Evolutionary conservation across 2,113 vertebrate species (phyloP).

Genomic region (Leptobrachium leishanense): DNA sequence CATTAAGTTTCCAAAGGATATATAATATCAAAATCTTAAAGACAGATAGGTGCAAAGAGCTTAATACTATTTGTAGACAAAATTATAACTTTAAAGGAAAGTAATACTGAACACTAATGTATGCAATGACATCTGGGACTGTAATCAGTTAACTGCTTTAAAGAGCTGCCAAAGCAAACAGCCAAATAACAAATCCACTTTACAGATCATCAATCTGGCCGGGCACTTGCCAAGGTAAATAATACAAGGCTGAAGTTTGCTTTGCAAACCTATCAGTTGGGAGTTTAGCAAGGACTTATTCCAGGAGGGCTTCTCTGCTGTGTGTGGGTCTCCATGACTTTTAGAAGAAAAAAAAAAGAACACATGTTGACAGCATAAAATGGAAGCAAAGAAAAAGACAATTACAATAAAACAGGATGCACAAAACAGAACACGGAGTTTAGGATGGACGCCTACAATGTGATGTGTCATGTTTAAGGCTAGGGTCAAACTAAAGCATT

Average conservation of each 20-base stretch:
- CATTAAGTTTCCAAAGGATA: slow-evolving; percentile 57
- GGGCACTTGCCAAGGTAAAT: slow-evolving; percentile 90
- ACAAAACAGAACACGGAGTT: no score
- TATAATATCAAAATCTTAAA: slow-evolving; percentile 58
- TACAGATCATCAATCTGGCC: slow-evolving; percentile 97
- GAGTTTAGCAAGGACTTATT: slow-evolving; percentile 70
- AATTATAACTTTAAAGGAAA: slow-evolving; percentile 78
- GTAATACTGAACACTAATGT: slow-evolving; percentile 77
- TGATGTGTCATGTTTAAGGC: no score
- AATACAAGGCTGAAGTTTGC: slow-evolving; percentile 85
- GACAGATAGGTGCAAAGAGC: slow-evolving; percentile 73
- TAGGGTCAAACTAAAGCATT: no score
- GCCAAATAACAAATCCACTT: slow-evolving; percentile 99
- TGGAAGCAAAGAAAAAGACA: no score
- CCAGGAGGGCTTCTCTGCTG: slow-evolving; percentile 60
- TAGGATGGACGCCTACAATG: no score
- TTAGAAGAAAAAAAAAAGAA: no score
- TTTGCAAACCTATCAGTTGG: slow-evolving; percentile 80
- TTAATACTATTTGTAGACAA: slow-evolving; percentile 73
- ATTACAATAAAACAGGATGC: no score
- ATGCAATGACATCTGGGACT: slow-evolving; percentile 97
- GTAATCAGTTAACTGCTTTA: slow-evolving; percentile 94
- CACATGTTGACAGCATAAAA: no score
- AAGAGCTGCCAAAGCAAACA: slow-evolving; percentile 99
- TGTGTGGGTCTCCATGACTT: slow-evolving; percentile 33